Percentiles rank a stretch among this genome's conserved stretches.
These are phyloP conservation scores for Hippopotamus amphibius DNA, from an alignment of 2,113 vertebrate genomes.

Conservation along the genomic window DNA sequence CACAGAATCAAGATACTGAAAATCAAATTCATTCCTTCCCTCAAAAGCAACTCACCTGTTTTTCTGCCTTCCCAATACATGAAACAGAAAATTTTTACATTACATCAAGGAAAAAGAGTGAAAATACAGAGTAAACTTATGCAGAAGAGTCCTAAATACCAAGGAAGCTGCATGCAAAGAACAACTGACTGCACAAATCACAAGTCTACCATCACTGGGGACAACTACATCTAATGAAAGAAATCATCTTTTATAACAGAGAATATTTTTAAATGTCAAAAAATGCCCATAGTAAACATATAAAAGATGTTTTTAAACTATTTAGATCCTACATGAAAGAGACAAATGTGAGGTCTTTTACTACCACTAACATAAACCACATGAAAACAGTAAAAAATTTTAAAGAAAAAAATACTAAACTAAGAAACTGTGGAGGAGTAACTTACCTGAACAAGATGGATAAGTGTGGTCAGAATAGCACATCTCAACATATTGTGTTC, in stretches of 20 bases:
- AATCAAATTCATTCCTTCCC: not conserved
- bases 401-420: not conserved
- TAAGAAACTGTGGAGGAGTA: not conserved
- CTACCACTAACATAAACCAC: not conserved
- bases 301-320: not conserved
- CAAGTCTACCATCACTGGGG: not conserved
- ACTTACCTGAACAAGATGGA: slow-evolving; percentile 96
- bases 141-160: not conserved
- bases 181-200: not conserved
- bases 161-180: not conserved
- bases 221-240: not conserved
- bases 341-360: not conserved
- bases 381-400: not conserved
- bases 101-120: not conserved
- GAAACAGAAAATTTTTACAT: not conserved
- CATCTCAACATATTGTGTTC: slow-evolving; percentile 99
- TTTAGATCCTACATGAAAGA: not conserved
- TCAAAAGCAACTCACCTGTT: not conserved
- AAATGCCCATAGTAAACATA: not conserved
- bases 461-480: slow-evolving; percentile 96
- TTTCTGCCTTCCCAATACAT: not conserved
- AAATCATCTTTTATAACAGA: not conserved
- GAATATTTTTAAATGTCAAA: not conserved
- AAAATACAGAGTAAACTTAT: slow-evolving; percentile 10
- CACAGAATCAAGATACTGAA: not conserved